A percentile compares a stretch with the other conserved stretches of the same genome.
Evolutionary conservation across 2,113 vertebrate species (phyloP).

Genomic region (Crocuta crocuta): DNA sequence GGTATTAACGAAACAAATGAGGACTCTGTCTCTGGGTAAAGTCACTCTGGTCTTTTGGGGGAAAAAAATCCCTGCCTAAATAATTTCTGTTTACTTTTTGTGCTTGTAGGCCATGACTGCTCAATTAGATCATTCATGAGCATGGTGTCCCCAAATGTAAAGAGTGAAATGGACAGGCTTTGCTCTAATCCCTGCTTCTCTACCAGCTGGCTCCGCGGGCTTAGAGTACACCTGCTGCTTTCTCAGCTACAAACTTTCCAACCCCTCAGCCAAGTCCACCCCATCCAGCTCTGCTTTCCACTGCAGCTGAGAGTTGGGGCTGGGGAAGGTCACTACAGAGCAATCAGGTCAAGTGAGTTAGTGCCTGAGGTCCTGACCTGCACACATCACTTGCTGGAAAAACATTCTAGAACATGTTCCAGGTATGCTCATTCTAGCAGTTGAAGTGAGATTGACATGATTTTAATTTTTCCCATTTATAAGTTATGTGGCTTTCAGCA

Average conservation of each 20-base stretch:
- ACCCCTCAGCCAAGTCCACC: neutral
- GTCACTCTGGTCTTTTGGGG: neutral
- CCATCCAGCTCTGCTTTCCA: neutral
- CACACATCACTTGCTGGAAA: neutral
- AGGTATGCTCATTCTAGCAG: neutral
- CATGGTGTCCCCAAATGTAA: neutral
- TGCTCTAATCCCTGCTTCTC: neutral
- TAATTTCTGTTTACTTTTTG: conserved; percentile 62
- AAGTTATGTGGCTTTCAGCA: neutral
- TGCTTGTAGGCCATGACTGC: neutral
- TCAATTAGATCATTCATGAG: conserved; percentile 22
- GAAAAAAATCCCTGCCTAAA: neutral
- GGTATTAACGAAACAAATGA: conserved; percentile 35
- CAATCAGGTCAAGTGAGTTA: neutral
- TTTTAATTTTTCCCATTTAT: conserved; percentile 34
- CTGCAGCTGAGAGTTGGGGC: neutral
- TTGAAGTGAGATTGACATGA: conserved; percentile 19
- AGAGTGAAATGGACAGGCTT: conserved; percentile 1
- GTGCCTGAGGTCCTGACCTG: neutral
- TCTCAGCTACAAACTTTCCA: neutral
- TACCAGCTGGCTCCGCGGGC: neutral
- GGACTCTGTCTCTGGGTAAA: conserved; percentile 34
- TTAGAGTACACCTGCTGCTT: neutral
- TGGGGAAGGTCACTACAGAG: neutral
- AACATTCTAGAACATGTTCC: neutral